Base-by-base conservation (phyloP, 2,113 vertebrate genomes). In the Edolisoma coerulescens region DNA sequence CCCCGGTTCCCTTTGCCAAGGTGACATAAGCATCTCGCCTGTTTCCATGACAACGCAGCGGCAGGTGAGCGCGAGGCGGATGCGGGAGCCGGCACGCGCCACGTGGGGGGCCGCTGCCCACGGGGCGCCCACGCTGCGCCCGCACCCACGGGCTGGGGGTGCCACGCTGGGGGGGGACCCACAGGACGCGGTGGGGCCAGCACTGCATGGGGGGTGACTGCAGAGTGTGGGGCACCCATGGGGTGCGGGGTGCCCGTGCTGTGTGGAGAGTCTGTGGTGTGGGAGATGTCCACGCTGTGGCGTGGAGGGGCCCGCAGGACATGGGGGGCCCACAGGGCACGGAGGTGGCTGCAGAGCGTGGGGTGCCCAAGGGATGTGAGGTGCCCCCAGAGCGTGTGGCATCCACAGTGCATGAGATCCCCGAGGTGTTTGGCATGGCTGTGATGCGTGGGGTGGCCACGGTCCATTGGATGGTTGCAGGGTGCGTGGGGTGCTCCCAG, bases 31-130 rank as follows among this genome's bases (percentile, higher is more conserved):
- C 96, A 95, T 96, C 90, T 60, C 83, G 32, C 83, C 67, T 64
- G 87, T 98, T 97, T 96, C 98, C 96, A 97, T 97, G 97, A 79
- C 84, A 82, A 97, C 82, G 18, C 68, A 76, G 83, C 94, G 84
- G 96, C 97, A 97, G 97, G 97, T 98, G 96, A 98, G 89, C 44
- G 69, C 37, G 50, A 84, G 95, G 96, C 90, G 87, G 73, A 49
- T 33, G 57, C 32, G 76, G 65, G 90, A 95, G 94, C 88, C 53
- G 20, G 69, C 68, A 56, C 28, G 74, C 24, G 26, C 27, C 41
- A 37, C 80, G 83, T 83, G 80, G 91, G 89, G 95, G 80, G 67
- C 64, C 8, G 11, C 65, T 76, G 93, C 93, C 79, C 82, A 70
- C 77, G 6, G 85, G 56, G 91, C 3, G 4, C 89, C 91, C 74